phyloP scores from a whole-genome alignment of 2,113 vertebrate genomes.

The Chionis minor region DNA sequence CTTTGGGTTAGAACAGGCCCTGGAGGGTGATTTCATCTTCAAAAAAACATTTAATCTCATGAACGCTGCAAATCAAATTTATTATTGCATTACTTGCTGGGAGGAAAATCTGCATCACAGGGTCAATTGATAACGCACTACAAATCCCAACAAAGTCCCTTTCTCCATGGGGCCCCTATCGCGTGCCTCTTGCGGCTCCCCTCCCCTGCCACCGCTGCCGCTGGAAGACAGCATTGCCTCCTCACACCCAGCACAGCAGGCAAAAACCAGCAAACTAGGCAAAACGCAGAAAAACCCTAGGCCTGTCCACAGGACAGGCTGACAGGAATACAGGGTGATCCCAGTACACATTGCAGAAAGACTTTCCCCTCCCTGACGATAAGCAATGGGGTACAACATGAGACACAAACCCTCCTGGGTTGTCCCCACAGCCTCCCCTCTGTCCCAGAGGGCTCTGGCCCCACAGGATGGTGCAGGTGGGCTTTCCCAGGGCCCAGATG shows the following conservation, averaged over 20 bases:
- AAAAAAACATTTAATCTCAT: constrained; percentile 76
- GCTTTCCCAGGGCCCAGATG: fast-evolving
- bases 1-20: constrained; percentile 73
- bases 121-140: constrained; percentile 26
- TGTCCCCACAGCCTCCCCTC: background rate
- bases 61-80: constrained; percentile 73
- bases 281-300: background rate
- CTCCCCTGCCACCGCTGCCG: background rate
- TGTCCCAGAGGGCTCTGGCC: fast-evolving
- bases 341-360: fast-evolving
- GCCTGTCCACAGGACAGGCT: background rate
- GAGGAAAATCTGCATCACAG: constrained; percentile 59
- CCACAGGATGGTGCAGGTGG: fast-evolving
- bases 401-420: background rate
- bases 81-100: constrained; percentile 72
- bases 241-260: background rate
- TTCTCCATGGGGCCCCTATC: background rate
- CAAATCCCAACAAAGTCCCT: constrained; percentile 34
- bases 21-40: constrained; percentile 74
- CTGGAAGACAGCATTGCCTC: background rate
- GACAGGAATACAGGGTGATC: background rate
- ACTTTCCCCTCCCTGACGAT: background rate
- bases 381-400: background rate
- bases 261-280: background rate
- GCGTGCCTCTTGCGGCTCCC: too few species aligned